These are phyloP conservation scores for Nothoprocta pentlandii DNA, from an alignment of 2,113 vertebrate species.

Conservation along the genomic window DNA sequence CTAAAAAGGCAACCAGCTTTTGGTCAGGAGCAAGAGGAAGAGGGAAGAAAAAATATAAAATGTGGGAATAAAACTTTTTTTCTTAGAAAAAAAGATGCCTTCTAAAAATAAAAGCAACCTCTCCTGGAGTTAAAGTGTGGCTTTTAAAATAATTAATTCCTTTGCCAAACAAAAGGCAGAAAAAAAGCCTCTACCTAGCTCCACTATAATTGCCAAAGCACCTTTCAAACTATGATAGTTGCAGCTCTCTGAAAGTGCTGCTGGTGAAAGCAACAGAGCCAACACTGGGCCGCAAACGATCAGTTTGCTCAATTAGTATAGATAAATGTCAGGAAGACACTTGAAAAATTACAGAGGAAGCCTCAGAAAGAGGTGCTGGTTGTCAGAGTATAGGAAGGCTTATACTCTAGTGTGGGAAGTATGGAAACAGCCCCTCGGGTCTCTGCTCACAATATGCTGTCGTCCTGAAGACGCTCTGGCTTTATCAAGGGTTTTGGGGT, in stretches of 20 bases:
- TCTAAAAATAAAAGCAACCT: neutral
- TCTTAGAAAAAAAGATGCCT: neutral
- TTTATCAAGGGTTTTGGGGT: neutral
- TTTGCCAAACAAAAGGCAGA: no score
- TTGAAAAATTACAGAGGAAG: neutral
- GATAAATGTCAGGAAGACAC: neutral
- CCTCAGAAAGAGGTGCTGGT: neutral
- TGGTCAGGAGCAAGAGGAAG: accelerated
- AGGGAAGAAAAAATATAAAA: neutral
- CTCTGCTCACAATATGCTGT: neutral
- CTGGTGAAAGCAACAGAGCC: neutral
- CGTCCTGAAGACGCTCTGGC: neutral
- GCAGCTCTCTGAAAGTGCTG: neutral
- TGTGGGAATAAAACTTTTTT: neutral
- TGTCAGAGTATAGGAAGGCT: neutral
- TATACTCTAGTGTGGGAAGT: neutral
- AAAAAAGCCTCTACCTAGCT: neutral
- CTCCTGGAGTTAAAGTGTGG: neutral
- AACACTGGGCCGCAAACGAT: neutral
- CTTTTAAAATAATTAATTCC: neutral
- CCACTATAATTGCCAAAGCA: neutral
- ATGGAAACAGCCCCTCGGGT: neutral
- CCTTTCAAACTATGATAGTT: neutral
- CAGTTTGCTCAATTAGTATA: neutral
- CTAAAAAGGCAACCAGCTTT: neutral